Evolutionary conservation across 2,797 vertebrate genomes (phyloP).

Genomic region (Pseudopleuronectes americanus): DNA sequence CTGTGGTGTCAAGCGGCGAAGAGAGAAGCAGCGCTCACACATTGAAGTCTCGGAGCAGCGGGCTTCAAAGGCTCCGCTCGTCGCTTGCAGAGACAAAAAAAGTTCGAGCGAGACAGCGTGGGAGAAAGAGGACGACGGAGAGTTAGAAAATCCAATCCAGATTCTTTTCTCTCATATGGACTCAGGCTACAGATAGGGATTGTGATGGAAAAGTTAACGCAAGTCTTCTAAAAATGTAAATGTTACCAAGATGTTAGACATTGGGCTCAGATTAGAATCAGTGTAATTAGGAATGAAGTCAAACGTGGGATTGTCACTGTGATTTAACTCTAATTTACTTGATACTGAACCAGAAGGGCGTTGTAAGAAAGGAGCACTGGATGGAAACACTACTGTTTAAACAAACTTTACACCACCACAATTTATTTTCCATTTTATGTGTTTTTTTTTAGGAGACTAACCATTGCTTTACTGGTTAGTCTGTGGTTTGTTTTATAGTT

Average conservation of each 20-base stretch:
- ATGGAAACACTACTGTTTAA: too few species aligned
- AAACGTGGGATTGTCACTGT: neutral
- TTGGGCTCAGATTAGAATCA: too few species aligned
- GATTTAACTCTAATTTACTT: neutral
- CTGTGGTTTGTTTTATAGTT: too few species aligned
- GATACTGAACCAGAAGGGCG: neutral
- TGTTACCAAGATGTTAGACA: neutral
- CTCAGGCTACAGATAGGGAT: neutral
- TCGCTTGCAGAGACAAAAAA: constrained; percentile 45
- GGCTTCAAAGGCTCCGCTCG: constrained; percentile 57
- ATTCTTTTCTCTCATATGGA: neutral
- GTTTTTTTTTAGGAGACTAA: too few species aligned
- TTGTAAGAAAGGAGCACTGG: too few species aligned
- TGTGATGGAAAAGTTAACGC: neutral
- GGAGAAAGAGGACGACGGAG: constrained; percentile 46
- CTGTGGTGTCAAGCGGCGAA: constrained; percentile 46
- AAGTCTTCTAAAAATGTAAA: neutral
- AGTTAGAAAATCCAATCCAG: neutral
- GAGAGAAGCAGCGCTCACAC: constrained; percentile 39
- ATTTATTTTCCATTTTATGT: too few species aligned
- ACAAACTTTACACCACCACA: too few species aligned
- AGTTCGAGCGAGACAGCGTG: constrained; percentile 49
- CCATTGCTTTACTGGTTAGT: too few species aligned
- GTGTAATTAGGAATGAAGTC: neutral
- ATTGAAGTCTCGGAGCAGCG: constrained; percentile 8